A percentile compares a stretch with the other conserved stretches of the same genome.
These are phyloP conservation scores for Drosophila yooni DNA, from an alignment of 2,888 invertebrate species.

Conservation along the genomic window DNA sequence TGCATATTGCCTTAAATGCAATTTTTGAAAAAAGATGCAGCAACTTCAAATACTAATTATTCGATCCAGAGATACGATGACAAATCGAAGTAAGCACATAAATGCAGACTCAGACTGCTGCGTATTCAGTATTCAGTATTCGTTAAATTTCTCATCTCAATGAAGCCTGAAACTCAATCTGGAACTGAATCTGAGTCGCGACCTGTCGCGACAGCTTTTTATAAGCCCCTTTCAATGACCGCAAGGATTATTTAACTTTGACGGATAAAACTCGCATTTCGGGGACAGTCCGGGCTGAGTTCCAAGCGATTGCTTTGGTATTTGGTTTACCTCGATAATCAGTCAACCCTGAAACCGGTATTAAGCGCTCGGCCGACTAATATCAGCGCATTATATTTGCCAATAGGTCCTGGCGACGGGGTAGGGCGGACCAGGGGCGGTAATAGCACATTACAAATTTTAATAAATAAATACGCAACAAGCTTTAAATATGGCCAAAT, in stretches of 20 bases:
- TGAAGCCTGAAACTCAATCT: not conserved
- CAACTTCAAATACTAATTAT: not conserved
- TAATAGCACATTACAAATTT: constrained; percentile 36
- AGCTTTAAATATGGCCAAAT: constrained; percentile 47
- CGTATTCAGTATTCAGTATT: not conserved
- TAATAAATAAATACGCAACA: constrained; percentile 47
- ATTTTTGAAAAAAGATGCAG: too few species aligned
- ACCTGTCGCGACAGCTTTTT: constrained; percentile 6
- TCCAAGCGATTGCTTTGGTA: constrained; percentile 24
- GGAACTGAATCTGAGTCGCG: not conserved
- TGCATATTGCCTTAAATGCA: not conserved
- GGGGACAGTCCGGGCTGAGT: not conserved
- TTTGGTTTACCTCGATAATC: constrained; percentile 43
- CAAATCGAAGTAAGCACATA: not conserved
- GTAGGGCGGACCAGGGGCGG: not conserved
- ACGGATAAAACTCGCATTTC: not conserved
- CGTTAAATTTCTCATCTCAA: not conserved
- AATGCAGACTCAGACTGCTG: not conserved
- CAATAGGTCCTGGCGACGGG: not conserved
- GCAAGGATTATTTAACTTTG: constrained; percentile 23
- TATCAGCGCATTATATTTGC: constrained; percentile 20
- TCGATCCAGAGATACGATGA: not conserved
- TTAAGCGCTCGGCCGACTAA: constrained; percentile 35
- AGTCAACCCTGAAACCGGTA: constrained; percentile 40
- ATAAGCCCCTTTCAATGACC: constrained; percentile 9